Evolutionary conservation across 2,797 vertebrate genomes (phyloP), one percentile per base, ranked within the genome.

Genomic region (Oreortyx pictus): DNA sequence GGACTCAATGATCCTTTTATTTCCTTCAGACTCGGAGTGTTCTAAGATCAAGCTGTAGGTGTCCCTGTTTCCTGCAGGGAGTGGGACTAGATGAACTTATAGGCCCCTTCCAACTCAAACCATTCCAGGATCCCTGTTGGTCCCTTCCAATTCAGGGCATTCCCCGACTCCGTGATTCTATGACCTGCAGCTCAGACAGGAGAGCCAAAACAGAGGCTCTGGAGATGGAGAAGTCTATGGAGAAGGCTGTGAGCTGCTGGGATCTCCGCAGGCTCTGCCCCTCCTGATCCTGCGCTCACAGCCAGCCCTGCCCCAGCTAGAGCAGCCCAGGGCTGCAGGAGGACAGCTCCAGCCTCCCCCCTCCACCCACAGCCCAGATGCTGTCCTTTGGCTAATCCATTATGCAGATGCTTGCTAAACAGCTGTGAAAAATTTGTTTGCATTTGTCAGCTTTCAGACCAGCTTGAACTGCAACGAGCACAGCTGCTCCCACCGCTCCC

Each of bases 201-300:
- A 56, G 57, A 43, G 72, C 73, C 52, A 74, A n/a, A 23, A 12
- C 14, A 14, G 27, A 29, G 15, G 16, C 15, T 2, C 0, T 1
- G 29, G 68, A 54, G 35, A 46, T 3, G 7, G 41, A 20, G 27
- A 7, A 85, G 33, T 9, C 23, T 2, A 62, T 52, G 66, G 41
- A 50, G 81, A n/a, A 33, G 7, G 35, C 19, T 61, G 59, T 14
- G 68, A 20, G 50, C 25, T 74, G 29, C 64, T 74, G n/a, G 64
- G 50, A 4, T 16, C 14, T 41, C 39, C 56, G 46, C 37, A 22
- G 6, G 9, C 20, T 24, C 18, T 46, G 19, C 24, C 16, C 41
- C 6, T 41, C 2, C 5, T 5, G 4, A 10, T 19, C 37, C 0
- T 1, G 41, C 2, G 25, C 31, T 15, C 31, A 10, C 0, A 0